phyloP scores from a whole-genome alignment of 1,140 invertebrate genomes.

The Bombus vancouverensis region DNA sequence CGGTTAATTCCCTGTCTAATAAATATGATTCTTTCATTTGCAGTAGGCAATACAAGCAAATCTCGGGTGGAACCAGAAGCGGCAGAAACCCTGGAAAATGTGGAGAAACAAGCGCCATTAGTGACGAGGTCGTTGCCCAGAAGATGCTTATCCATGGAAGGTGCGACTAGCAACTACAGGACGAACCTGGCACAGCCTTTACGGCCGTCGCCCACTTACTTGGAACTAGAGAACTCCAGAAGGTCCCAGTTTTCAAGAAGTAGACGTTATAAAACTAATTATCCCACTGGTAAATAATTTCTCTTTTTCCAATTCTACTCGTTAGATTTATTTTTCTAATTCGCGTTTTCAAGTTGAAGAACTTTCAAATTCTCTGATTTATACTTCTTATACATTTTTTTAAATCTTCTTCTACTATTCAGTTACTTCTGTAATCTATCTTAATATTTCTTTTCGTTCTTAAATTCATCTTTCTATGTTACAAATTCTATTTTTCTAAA shows the following conservation, averaged over 20 bases:
- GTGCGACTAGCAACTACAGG: conserved; percentile 61
- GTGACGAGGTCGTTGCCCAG: conserved; percentile 65
- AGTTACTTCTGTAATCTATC: neutral
- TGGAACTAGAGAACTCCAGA: conserved; percentile 70
- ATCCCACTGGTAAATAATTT: conserved; percentile 69
- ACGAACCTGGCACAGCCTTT: conserved; percentile 41
- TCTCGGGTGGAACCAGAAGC: neutral
- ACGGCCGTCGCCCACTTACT: conserved; percentile 63
- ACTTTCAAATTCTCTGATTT: neutral
- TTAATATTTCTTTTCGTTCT: too few relatives aligned
- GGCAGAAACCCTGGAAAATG: conserved; percentile 8
- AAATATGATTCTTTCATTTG: neutral
- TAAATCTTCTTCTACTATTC: neutral
- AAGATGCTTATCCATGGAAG: conserved; percentile 74
- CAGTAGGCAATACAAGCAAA: conserved; percentile 33
- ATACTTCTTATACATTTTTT: neutral
- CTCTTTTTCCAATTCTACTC: too few relatives aligned
- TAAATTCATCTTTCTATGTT: too few relatives aligned
- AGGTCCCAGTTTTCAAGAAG: conserved; percentile 55
- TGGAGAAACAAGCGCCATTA: conserved; percentile 36
- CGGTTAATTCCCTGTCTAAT: neutral
- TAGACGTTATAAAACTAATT: conserved; percentile 68
- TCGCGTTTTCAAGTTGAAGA: too few relatives aligned
- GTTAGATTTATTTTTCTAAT: too few relatives aligned
- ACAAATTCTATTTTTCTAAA: neutral